phyloP scores from a whole-genome alignment of 2,888 invertebrate species.

The Ethmia dodecea region DNA sequence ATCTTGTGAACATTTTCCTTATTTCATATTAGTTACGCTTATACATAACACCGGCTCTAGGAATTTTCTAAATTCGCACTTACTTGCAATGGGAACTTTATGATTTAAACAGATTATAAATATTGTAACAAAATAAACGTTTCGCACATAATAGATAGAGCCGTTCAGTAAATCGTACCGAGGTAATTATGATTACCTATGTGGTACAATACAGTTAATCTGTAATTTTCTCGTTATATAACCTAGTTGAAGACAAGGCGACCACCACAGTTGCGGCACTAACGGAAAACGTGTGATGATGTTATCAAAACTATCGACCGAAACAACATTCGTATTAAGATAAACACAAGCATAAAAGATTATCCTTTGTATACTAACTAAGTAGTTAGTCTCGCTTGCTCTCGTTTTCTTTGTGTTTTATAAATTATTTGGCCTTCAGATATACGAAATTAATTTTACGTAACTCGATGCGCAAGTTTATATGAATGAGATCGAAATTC shows the following conservation, averaged over 20 bases:
- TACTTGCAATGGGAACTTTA: too few species aligned
- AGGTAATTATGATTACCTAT: constrained; percentile 10
- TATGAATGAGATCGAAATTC: constrained; percentile 41
- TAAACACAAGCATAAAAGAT: constrained; percentile 21
- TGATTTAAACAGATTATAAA: too few species aligned
- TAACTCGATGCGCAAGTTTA: constrained; percentile 35
- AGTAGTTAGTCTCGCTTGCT: constrained; percentile 55
- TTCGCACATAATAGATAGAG: constrained; percentile 7
- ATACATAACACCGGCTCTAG: too few species aligned
- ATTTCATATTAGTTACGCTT: too few species aligned
- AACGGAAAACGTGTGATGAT: constrained; percentile 33
- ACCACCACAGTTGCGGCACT: constrained; percentile 27
- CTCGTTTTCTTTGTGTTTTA: constrained; percentile 32
- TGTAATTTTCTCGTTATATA: constrained; percentile 31
- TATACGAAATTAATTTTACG: constrained; percentile 35
- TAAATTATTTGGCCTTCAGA: constrained; percentile 38
- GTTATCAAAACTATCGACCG: constrained; percentile 58
- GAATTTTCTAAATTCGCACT: too few species aligned
- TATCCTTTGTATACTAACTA: constrained; percentile 19
- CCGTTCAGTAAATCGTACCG: constrained; percentile 4
- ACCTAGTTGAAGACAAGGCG: constrained; percentile 22
- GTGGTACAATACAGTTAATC: constrained; percentile 18
- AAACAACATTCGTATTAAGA: constrained; percentile 45
- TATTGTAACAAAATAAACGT: too few species aligned
- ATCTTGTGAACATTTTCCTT: too few species aligned